Conservation (phyloP, 2,113 vertebrate species). For the Tachycineta bicolor region DNA sequence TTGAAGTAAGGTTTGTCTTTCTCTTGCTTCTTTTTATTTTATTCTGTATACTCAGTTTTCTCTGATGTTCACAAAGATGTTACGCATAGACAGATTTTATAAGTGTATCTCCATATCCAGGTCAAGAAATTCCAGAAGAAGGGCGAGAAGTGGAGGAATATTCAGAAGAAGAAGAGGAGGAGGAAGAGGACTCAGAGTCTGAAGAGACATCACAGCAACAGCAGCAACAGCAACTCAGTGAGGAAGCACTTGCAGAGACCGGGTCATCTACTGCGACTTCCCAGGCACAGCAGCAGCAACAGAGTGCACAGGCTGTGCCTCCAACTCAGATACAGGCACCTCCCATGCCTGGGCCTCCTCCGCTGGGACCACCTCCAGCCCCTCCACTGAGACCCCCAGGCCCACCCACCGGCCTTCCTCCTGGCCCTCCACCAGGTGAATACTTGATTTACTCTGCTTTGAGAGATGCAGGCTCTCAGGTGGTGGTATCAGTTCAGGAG, state of each 20-base stretch:
- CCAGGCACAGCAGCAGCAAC: constrained; percentile 67
- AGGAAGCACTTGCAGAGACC: constrained; percentile 72
- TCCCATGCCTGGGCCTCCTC: constrained; percentile 92
- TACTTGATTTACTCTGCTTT: neutral
- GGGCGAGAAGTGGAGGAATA: constrained; percentile 89
- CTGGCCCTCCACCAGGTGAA: constrained; percentile 93
- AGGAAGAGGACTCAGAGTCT: constrained; percentile 89
- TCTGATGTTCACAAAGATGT: neutral
- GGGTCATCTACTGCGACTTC: constrained; percentile 65
- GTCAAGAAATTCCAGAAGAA: constrained; percentile 94
- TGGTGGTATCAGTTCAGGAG: no score
- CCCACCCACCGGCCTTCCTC: constrained; percentile 93
- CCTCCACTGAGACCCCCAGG: constrained; percentile 93
- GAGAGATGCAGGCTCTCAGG: neutral
- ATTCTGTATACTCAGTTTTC: neutral
- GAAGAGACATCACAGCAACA: constrained; percentile 77
- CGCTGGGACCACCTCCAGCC: constrained; percentile 91
- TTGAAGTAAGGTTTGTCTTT: neutral
- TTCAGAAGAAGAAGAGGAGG: constrained; percentile 81
- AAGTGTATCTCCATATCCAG: constrained; percentile 66
- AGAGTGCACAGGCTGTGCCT: constrained; percentile 70
- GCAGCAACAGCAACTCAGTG: constrained; percentile 73
- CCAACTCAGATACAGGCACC: constrained; percentile 87
- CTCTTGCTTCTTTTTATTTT: neutral
- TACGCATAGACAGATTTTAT: neutral